Conservation (phyloP, 2,113 vertebrate species). For the Tauraco erythrolophus region DNA sequence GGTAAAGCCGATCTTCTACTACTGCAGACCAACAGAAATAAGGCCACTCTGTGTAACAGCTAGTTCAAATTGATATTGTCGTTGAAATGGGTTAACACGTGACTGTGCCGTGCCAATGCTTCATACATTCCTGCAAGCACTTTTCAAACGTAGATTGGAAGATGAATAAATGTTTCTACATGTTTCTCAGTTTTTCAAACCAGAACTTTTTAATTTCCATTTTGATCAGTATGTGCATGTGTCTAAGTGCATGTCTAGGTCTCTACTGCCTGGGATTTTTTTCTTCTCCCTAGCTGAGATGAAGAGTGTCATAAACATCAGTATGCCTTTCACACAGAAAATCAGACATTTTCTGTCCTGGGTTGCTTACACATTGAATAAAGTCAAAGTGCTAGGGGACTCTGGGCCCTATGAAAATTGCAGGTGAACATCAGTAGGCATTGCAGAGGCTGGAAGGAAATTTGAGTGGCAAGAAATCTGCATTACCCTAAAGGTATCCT, state of each 20-base stretch:
- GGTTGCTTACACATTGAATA: not conserved
- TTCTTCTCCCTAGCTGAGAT: not conserved
- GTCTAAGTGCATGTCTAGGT: not conserved
- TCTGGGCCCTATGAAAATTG: not conserved
- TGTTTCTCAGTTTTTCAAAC: slow-evolving; percentile 19
- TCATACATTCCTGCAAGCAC: not conserved
- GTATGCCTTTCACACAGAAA: not conserved
- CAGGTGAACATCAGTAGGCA: not conserved
- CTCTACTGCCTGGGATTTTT: not conserved
- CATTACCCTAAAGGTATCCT: not conserved
- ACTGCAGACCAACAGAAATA: not conserved
- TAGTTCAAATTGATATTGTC: not conserved
- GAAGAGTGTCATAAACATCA: not conserved
- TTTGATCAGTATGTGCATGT: not conserved
- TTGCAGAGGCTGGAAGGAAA: not conserved
- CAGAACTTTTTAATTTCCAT: slow-evolving; percentile 33
- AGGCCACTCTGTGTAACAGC: not conserved
- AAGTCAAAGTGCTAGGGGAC: not conserved
- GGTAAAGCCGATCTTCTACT: not conserved
- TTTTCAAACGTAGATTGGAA: slow-evolving; percentile 1
- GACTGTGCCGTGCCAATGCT: not conserved
- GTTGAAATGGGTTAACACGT: not conserved
- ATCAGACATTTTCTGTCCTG: not conserved
- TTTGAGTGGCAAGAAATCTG: not conserved
- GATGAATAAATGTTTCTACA: not conserved